These are phyloP conservation scores for Penelope pileata DNA, from an alignment of 2,113 vertebrate species.

Conservation along the genomic window DNA sequence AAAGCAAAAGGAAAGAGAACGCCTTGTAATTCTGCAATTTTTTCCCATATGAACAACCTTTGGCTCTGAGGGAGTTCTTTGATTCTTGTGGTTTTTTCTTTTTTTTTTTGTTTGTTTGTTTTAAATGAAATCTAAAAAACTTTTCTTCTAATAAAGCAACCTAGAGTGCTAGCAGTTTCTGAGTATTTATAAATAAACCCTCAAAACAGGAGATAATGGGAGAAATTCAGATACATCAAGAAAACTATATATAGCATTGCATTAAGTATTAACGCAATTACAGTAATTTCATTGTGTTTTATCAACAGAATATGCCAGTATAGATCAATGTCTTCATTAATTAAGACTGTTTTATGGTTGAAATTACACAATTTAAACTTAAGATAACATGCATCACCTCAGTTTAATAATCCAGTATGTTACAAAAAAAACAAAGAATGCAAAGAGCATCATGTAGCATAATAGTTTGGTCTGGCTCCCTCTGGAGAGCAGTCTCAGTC, in stretches of 20 bases:
- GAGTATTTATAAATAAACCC: conserved; percentile 2
- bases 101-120: no score
- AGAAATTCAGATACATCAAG: background rate
- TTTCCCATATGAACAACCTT: background rate
- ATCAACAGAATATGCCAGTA: background rate
- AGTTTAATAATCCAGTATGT: conserved; percentile 95
- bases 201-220: conserved; percentile 30
- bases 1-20: conserved; percentile 1
- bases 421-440: conserved; percentile 93
- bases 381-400: conserved; percentile 74
- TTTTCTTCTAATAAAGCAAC: background rate
- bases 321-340: background rate
- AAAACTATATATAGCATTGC: conserved; percentile 3
- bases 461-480: conserved; percentile 94
- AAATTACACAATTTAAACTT: conserved; percentile 39
- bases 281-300: conserved; percentile 17
- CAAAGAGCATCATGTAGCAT: conserved; percentile 95
- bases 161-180: background rate
- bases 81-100: background rate
- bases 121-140: no score
- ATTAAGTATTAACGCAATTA: conserved; percentile 59
- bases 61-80: background rate
- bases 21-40: background rate
- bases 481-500: conserved; percentile 89
- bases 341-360: background rate